Evolutionary conservation across 2,113 vertebrate species (phyloP).

Genomic region (Bettongia penicillata): DNA sequence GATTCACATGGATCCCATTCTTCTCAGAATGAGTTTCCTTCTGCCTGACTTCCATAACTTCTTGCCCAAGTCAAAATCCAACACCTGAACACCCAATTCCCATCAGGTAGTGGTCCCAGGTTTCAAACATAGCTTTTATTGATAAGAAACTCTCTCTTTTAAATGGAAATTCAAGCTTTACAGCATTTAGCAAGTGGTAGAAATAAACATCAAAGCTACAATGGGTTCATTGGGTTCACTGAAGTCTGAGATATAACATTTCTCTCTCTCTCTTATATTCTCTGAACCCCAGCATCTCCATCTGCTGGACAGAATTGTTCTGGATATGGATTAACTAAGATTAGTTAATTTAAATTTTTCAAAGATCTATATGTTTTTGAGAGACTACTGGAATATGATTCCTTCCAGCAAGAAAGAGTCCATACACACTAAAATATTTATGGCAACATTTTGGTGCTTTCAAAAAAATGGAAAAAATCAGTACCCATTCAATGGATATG

Average conservation of each 20-base stretch:
- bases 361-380: not conserved
- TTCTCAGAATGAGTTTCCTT: not conserved
- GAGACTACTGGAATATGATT: not conserved
- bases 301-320: not conserved
- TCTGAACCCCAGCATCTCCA: not conserved
- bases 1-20: not conserved
- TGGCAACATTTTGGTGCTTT: not conserved
- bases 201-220: not conserved
- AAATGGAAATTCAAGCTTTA: not conserved
- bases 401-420: not conserved
- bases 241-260: not conserved
- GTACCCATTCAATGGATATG: not conserved
- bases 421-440: not conserved
- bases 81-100: not conserved
- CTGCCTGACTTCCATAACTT: not conserved
- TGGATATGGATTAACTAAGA: not conserved
- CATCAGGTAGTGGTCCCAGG: not conserved
- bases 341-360: not conserved
- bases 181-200: not conserved
- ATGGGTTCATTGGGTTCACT: not conserved
- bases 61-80: not conserved
- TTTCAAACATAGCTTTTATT: not conserved
- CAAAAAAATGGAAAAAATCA: not conserved
- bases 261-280: not conserved
- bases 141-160: not conserved